These are phyloP conservation scores for Thaumetopoea pityocampa DNA, from an alignment of 1,140 invertebrate genomes.

Conservation along the genomic window DNA sequence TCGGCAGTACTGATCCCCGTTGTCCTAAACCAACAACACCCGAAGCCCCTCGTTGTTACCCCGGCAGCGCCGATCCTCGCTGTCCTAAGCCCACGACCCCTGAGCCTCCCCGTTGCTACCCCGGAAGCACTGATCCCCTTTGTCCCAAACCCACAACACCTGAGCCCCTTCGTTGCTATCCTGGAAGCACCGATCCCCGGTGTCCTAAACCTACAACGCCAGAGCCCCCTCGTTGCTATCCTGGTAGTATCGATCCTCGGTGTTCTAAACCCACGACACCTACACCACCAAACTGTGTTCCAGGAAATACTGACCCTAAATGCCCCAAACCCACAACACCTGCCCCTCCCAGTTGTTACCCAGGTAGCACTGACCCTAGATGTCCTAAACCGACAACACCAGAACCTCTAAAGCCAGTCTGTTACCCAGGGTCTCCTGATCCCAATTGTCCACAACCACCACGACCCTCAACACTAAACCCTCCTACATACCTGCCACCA, in stretches of 20 bases:
- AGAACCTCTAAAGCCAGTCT: conserved; percentile 22
- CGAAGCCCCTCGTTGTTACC: conserved; percentile 27
- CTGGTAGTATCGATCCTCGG: conserved; percentile 59
- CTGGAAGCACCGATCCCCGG: conserved; percentile 5
- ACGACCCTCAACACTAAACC: conserved; percentile 32
- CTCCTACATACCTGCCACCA: conserved; percentile 30
- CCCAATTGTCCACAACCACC: conserved; percentile 51
- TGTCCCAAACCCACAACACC: conserved; percentile 46
- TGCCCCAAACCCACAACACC: conserved; percentile 37
- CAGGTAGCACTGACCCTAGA: conserved; percentile 43
- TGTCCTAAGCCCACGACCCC: conserved; percentile 41
- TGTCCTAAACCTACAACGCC: conserved; percentile 12
- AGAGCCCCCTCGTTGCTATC: conserved; percentile 37
- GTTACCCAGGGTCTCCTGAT: conserved; percentile 45
- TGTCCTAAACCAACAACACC: conserved; percentile 46
- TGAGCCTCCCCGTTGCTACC: conserved; percentile 45
- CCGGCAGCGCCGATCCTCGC: conserved; percentile 41
- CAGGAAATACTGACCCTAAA: conserved; percentile 56
- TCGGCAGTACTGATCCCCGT: conserved; percentile 53
- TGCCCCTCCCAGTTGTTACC: conserved; percentile 37
- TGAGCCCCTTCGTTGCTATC: conserved; percentile 14
- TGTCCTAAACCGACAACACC: conserved; percentile 40
- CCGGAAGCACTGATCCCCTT: conserved; percentile 61
- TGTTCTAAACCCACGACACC: conserved; percentile 38
- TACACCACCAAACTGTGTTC: conserved; percentile 44